These are phyloP conservation scores for Telmatherina bonti DNA, from an alignment of 2,797 vertebrate species.

Conservation along the genomic window DNA sequence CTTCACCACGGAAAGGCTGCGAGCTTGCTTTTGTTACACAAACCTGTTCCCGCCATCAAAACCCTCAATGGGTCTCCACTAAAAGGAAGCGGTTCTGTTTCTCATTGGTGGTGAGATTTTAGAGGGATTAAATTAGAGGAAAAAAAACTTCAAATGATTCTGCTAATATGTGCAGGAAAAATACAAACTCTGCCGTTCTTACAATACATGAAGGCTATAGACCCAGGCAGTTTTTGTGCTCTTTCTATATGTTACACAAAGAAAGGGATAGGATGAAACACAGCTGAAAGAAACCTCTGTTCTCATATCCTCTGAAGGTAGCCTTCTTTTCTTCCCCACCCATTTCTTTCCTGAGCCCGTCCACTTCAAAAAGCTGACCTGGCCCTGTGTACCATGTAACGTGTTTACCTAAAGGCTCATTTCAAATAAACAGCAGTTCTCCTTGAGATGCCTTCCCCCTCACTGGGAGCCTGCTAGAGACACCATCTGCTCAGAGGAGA, in stretches of 20 bases:
- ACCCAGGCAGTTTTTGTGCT: conserved; percentile 67
- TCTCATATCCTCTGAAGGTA: conserved; percentile 81
- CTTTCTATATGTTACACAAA: conserved; percentile 68
- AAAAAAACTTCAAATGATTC: conserved; percentile 27
- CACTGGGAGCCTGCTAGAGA: conserved; percentile 65
- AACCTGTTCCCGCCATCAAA: conserved; percentile 74
- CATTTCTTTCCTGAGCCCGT: conserved; percentile 71
- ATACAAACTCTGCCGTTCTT: conserved; percentile 21
- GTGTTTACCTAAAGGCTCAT: conserved; percentile 81
- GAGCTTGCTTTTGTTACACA: conserved; percentile 78
- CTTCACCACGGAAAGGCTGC: conserved; percentile 69
- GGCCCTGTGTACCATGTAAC: conserved; percentile 77
- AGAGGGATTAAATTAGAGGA: conserved; percentile 26
- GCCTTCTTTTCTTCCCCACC: conserved; percentile 75
- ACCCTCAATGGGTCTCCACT: conserved; percentile 48
- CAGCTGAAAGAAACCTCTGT: conserved; percentile 81
- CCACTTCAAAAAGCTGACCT: conserved; percentile 83
- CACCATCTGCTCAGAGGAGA: conserved; percentile 69
- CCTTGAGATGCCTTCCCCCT: conserved; percentile 62
- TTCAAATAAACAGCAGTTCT: conserved; percentile 84
- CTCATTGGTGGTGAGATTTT: conserved; percentile 47
- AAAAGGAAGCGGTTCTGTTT: conserved; percentile 66
- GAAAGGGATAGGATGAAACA: conserved; percentile 68
- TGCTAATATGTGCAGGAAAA: conserved; percentile 9
- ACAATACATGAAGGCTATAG: conserved; percentile 29